phyloP scores from a whole-genome alignment of 1,140 invertebrate species.

The Zaprionus tsacasi region DNA sequence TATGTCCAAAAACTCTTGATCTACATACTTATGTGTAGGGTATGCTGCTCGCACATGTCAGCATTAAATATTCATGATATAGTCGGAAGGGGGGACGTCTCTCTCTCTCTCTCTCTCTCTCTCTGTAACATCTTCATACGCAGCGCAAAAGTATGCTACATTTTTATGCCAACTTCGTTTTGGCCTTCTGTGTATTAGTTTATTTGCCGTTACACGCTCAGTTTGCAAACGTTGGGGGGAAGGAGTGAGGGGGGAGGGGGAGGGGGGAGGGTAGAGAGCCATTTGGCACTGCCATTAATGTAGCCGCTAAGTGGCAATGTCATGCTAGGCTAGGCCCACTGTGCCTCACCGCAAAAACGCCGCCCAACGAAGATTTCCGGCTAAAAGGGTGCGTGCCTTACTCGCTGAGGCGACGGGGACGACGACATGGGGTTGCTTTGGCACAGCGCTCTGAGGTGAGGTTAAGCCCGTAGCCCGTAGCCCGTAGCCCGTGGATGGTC shows the following conservation, averaged over 20 bases:
- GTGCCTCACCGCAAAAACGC: constrained; percentile 55
- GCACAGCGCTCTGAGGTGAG: background rate
- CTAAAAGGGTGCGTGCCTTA: constrained; percentile 67
- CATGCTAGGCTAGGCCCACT: constrained; percentile 74
- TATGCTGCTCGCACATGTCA: constrained; percentile 75
- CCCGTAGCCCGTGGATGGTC: constrained; percentile 14
- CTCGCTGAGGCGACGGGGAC: background rate
- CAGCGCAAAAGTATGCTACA: constrained; percentile 62
- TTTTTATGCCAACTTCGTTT: constrained; percentile 56
- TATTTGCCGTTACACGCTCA: constrained; percentile 81
- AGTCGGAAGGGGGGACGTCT: no score
- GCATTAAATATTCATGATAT: constrained; percentile 78
- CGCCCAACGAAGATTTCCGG: constrained; percentile 59
- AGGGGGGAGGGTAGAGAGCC: constrained; percentile 44
- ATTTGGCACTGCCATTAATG: constrained; percentile 80
- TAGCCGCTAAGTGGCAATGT: constrained; percentile 81
- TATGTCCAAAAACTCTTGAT: background rate
- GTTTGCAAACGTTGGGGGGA: constrained; percentile 44
- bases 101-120: background rate
- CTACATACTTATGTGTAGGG: constrained; percentile 65
- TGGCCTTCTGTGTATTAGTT: constrained; percentile 69
- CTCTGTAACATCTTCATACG: constrained; percentile 69
- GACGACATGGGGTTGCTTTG: background rate
- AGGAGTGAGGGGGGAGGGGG: background rate
- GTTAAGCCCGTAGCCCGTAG: constrained; percentile 6